These are phyloP conservation scores for Heteronetta atricapilla DNA, from an alignment of 2,113 vertebrate species.

Conservation along the genomic window DNA sequence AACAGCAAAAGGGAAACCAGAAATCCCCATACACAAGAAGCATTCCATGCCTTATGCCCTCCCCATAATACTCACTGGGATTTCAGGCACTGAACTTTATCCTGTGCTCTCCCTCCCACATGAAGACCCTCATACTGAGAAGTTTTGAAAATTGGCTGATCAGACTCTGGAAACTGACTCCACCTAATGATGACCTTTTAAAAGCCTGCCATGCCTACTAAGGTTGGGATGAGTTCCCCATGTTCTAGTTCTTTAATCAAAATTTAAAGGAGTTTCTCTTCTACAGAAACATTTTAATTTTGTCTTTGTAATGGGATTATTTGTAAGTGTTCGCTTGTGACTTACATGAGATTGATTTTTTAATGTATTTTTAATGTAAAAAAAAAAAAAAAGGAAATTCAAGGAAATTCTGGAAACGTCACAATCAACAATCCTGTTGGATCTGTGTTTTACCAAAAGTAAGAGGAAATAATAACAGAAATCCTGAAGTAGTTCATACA, in stretches of 20 bases:
- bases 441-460: neutral
- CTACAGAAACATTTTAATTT: neutral
- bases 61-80: neutral
- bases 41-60: neutral
- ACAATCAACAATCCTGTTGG: neutral
- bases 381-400: neutral
- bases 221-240: neutral
- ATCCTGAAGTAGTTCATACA: neutral
- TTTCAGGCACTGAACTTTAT: neutral
- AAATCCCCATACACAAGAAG: neutral
- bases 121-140: neutral
- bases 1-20: neutral
- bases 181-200: neutral
- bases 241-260: neutral
- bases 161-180: neutral
- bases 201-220: rapidly evolving
- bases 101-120: neutral
- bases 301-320: neutral
- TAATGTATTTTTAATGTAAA: neutral
- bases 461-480: neutral
- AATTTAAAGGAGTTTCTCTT: neutral
- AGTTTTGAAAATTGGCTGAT: neutral
- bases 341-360: neutral
- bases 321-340: neutral
- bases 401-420: neutral